These are phyloP conservation scores for Pristionchus mayeri DNA, from an alignment of 2,888 invertebrate species.

Conservation along the genomic window DNA sequence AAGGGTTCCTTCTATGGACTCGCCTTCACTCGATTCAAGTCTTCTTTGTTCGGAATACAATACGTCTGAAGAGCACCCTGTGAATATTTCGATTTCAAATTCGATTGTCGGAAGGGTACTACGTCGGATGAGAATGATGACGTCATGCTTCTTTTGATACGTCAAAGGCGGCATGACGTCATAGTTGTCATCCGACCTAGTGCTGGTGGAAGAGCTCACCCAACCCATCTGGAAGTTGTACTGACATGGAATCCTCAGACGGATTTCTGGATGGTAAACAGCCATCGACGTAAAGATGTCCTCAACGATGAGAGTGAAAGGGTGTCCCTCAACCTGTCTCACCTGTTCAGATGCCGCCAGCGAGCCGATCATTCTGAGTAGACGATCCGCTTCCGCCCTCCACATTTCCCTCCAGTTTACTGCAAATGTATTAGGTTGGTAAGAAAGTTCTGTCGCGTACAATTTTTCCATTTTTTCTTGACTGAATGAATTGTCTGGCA, in stretches of 20 bases:
- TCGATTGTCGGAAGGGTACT: too few species aligned
- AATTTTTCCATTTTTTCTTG: too few species aligned
- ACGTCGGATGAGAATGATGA: too few species aligned
- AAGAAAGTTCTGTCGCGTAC: too few species aligned
- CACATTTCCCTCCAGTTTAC: constrained; percentile 31
- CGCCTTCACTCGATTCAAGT: background rate
- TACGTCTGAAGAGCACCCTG: constrained; percentile 2
- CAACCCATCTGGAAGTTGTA: constrained; percentile 32
- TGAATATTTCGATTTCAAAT: background rate
- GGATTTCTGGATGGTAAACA: background rate
- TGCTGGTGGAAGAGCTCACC: background rate
- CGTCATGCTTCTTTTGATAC: too few species aligned
- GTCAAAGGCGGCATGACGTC: too few species aligned
- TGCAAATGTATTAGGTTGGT: background rate
- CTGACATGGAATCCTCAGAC: background rate
- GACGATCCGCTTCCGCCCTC: constrained; percentile 19
- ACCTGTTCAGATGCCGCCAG: constrained; percentile 20
- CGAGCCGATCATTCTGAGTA: constrained; percentile 24
- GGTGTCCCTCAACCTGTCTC: background rate
- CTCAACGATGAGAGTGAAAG: background rate
- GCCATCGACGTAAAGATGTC: constrained; percentile 9
- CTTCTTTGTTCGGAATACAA: background rate
- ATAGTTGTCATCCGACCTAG: too few species aligned
- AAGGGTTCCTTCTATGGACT: background rate
- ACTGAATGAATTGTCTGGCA: too few species aligned